These are phyloP conservation scores for Xylota segnis DNA, from an alignment of 2,888 invertebrate species.

Conservation along the genomic window DNA sequence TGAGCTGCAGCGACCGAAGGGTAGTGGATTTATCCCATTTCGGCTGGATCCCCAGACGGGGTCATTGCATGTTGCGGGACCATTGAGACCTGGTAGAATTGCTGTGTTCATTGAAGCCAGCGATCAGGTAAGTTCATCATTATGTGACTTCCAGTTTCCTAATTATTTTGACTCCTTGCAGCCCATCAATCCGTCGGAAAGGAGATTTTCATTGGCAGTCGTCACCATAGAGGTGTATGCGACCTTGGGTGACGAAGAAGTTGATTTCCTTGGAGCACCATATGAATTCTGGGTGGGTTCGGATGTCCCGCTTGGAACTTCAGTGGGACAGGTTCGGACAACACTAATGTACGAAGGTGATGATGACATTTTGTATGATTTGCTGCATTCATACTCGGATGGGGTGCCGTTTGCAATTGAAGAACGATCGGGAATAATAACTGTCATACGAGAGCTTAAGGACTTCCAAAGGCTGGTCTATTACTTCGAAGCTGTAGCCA, in stretches of 20 bases:
- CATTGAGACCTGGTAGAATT: constrained; percentile 89
- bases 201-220: constrained; percentile 92
- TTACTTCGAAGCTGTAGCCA: constrained; percentile 93
- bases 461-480: constrained; percentile 89
- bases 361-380: constrained; percentile 89
- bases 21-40: constrained; percentile 89
- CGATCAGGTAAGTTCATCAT: constrained; percentile 85
- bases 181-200: constrained; percentile 93
- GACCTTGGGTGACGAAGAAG: constrained; percentile 85
- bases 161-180: constrained; percentile 79
- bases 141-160: neutral
- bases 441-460: constrained; percentile 90
- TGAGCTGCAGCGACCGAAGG: constrained; percentile 89
- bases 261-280: constrained; percentile 93
- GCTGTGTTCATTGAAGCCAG: constrained; percentile 93
- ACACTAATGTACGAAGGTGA: constrained; percentile 89
- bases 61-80: constrained; percentile 87
- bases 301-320: constrained; percentile 93
- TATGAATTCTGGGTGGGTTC: constrained; percentile 96
- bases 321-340: constrained; percentile 93
- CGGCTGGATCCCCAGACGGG: constrained; percentile 90
- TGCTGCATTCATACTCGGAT: constrained; percentile 93
- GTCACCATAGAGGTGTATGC: constrained; percentile 91
- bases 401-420: constrained; percentile 97
- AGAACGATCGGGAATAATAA: constrained; percentile 94